These are phyloP conservation scores for Drosophila fulvimacula DNA, from an alignment of 2,888 invertebrate genomes.

Conservation along the genomic window DNA sequence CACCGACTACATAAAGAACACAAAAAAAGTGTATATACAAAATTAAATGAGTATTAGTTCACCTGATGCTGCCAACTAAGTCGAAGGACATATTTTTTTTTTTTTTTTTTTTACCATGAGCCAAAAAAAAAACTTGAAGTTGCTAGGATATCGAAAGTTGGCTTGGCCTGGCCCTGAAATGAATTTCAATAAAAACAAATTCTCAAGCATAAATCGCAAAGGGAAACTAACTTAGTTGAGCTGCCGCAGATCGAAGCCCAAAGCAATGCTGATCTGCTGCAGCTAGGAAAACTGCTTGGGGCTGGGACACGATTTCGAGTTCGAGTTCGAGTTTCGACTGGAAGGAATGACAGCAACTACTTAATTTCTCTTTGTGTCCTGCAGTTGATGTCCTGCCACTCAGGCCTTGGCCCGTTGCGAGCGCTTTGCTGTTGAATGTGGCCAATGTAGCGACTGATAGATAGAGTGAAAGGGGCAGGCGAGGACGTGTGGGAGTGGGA, in stretches of 20 bases:
- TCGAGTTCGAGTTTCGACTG: slow-evolving; percentile 10
- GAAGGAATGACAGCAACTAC: slow-evolving; percentile 48
- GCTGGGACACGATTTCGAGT: no score
- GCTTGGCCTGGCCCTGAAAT: neutral
- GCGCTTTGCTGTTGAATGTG: slow-evolving; percentile 49
- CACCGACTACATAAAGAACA: slow-evolving; percentile 14
- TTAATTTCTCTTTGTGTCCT: slow-evolving; percentile 45
- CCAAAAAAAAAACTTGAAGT: neutral
- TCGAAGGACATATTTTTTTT: slow-evolving; percentile 4
- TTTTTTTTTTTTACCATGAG: neutral
- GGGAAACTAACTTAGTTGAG: neutral
- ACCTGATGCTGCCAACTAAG: slow-evolving; percentile 32
- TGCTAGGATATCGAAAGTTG: neutral
- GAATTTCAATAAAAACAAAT: neutral
- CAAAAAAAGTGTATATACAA: slow-evolving; percentile 18
- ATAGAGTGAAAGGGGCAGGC: neutral
- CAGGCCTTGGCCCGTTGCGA: slow-evolving; percentile 40
- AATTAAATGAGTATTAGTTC: slow-evolving; percentile 40
- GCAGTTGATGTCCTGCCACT: slow-evolving; percentile 24
- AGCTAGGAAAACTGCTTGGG: no score
- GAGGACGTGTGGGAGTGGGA: neutral
- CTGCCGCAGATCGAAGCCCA: neutral
- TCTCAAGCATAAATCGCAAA: neutral
- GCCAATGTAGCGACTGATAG: slow-evolving; percentile 47
- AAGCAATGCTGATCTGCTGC: neutral